Conservation (phyloP, 2,888 invertebrate genomes). For the Deilephila porcellus region DNA sequence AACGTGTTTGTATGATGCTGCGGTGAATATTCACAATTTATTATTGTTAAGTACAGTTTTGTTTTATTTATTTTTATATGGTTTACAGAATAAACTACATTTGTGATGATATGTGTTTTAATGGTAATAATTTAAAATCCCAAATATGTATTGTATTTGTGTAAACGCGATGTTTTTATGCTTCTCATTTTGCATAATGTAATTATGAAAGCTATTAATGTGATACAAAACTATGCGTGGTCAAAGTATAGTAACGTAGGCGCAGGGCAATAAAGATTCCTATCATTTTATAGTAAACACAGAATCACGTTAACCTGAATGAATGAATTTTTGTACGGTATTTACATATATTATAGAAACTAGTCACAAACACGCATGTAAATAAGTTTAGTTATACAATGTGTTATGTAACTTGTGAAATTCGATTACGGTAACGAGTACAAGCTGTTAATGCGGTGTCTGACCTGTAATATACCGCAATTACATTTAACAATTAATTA, state of each 20-base stretch:
- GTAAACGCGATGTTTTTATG: no score
- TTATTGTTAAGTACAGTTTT: no score
- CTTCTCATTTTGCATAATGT: no score
- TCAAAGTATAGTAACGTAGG: background rate
- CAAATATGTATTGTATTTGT: no score
- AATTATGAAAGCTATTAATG: background rate
- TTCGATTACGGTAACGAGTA: conserved; percentile 30
- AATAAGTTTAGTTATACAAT: conserved; percentile 29
- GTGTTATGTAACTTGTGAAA: conserved; percentile 31
- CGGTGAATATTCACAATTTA: no score
- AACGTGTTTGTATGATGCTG: no score
- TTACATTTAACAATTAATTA: conserved; percentile 2
- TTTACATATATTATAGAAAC: conserved; percentile 30
- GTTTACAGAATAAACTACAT: no score
- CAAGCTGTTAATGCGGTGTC: background rate
- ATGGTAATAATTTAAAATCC: no score
- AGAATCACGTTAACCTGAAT: conserved; percentile 1
- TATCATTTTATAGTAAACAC: conserved; percentile 20
- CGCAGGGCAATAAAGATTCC: background rate
- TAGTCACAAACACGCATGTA: conserved; percentile 22
- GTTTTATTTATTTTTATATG: no score
- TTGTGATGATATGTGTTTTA: no score
- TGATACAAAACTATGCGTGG: background rate
- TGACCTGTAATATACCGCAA: conserved; percentile 5
- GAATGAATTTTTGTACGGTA: conserved; percentile 24